These are phyloP conservation scores for Eurois occulta DNA, from an alignment of 2,888 invertebrate genomes.

Conservation along the genomic window DNA sequence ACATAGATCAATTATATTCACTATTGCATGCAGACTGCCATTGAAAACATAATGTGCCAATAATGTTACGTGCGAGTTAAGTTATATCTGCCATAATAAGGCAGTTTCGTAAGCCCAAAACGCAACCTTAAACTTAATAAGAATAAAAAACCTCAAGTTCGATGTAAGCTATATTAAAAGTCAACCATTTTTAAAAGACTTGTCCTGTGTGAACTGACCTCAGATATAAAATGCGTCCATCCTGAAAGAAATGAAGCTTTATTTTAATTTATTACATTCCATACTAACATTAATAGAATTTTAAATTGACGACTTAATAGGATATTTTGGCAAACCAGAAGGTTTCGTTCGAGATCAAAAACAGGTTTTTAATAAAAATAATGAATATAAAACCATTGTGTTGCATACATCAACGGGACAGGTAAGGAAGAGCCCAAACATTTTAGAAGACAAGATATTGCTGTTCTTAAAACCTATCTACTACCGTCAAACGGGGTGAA, in stretches of 20 bases:
- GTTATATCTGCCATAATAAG: background rate
- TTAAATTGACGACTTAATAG: background rate
- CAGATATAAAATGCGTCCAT: conserved; percentile 69
- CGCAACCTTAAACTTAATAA: background rate
- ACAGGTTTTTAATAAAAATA: conserved; percentile 5
- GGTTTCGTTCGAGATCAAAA: background rate
- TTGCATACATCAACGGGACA: conserved; percentile 4
- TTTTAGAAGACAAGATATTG: background rate
- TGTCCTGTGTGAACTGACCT: conserved; percentile 61
- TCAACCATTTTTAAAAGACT: conserved; percentile 51
- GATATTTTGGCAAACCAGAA: background rate
- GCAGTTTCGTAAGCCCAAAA: background rate
- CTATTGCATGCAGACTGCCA: background rate
- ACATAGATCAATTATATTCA: background rate
- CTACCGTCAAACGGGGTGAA: too few relatives aligned
- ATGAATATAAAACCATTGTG: conserved; percentile 15
- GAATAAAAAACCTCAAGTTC: conserved; percentile 6
- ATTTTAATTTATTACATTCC: background rate
- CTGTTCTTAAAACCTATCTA: too few relatives aligned
- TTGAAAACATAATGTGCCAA: background rate
- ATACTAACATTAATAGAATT: background rate
- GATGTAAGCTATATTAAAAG: conserved; percentile 37
- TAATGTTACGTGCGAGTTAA: background rate
- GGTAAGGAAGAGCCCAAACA: background rate
- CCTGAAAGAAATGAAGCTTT: conserved; percentile 61